Base-by-base conservation (phyloP, 2,113 vertebrate genomes). In the Synodontis membranacea region DNA sequence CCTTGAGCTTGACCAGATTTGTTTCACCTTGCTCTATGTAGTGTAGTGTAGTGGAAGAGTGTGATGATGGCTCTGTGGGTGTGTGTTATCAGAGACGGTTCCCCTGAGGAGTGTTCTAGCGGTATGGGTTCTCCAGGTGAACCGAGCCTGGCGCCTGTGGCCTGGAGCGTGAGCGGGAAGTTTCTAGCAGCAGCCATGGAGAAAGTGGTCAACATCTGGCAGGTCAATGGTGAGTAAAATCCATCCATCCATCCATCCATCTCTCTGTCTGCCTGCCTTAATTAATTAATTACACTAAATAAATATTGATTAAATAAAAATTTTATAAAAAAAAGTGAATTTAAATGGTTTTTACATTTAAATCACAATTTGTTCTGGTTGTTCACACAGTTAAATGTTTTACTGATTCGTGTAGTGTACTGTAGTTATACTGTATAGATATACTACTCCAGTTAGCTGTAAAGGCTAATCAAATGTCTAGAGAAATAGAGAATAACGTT, bases 191-290 rank as follows among this genome's bases (percentile, higher is more conserved):
- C 97, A 17, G 97, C 97, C 84, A 94, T 97, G 75, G 98, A 99
- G 84, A 99, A 99, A 91, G 94, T 96, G 93, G 97, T 99, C 89
- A 99, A 98, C 95, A 98, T 99, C 87, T 99, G 98, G 97, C 98
- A 98, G 92, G 97, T 99, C 85, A 99, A 97, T 50, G 98, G 98
- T 99, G 94, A 74, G 93, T 28, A 31, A 42, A 0, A n/a, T n/a
- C n/a, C n/a, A n/a, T n/a, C n/a, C n/a, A n/a, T n/a, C n/a, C n/a
- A n/a, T n/a, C n/a, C n/a, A n/a, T n/a, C n/a, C n/a, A n/a, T n/a
- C n/a, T n/a, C n/a, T n/a, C n/a, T n/a, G n/a, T n/a, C n/a, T n/a
- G n/a, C n/a, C n/a, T n/a, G n/a, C n/a, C n/a, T n/a, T n/a, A n/a
- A n/a, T n/a, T n/a, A n/a, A n/a, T n/a, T n/a, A n/a, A n/a, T n/a